phyloP scores from a whole-genome alignment of 2,797 vertebrate genomes.

The Danio choprae region DNA sequence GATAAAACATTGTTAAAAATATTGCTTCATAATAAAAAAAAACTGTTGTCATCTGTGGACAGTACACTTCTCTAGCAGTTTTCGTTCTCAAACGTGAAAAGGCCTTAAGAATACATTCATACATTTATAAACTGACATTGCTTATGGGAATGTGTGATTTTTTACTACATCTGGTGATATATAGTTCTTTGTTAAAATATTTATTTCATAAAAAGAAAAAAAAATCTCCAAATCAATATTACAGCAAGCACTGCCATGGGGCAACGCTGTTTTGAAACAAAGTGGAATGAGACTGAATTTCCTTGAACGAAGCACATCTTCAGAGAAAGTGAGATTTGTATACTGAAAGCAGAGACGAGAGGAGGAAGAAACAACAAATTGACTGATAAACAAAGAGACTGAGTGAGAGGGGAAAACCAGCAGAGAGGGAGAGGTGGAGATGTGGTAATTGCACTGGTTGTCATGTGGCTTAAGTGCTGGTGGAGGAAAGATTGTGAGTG shows the following conservation, averaged over 20 bases:
- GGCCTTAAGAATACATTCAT: no score
- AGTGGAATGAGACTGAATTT: constrained; percentile 2
- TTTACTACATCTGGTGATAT: neutral
- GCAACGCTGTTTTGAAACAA: neutral
- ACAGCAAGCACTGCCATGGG: neutral
- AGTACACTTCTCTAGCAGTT: no score
- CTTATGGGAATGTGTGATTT: neutral
- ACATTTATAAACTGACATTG: no score
- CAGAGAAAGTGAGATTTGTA: constrained; percentile 53
- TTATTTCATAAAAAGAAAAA: no score
- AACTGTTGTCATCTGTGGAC: no score
- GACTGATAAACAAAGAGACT: constrained; percentile 48
- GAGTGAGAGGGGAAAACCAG: constrained; percentile 52
- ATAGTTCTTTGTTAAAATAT: neutral
- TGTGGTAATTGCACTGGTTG: constrained; percentile 76
- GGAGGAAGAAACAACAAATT: constrained; percentile 51
- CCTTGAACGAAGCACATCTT: constrained; percentile 18
- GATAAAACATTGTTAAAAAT: no score
- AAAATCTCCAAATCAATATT: neutral
- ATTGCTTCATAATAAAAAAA: no score
- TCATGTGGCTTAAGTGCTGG: constrained; percentile 77
- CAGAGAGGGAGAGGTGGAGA: constrained; percentile 31
- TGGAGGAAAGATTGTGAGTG: constrained; percentile 67
- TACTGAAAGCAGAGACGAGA: constrained; percentile 58
- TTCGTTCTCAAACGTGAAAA: no score